Base-by-base conservation (phyloP, 2,797 vertebrate species). In the Lacerta bilineata region DNA sequence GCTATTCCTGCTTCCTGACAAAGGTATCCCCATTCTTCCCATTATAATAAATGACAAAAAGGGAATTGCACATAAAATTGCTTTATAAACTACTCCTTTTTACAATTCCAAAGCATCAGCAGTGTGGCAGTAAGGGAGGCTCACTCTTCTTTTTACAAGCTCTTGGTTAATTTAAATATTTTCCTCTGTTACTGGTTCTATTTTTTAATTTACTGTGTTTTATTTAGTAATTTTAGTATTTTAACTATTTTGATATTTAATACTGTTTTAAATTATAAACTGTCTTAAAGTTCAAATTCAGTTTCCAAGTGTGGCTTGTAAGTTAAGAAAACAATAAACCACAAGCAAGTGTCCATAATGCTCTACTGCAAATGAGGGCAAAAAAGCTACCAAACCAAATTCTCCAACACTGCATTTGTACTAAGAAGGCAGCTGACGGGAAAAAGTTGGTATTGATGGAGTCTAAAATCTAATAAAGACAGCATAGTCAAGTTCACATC, bases 381-480 rank as follows among this genome's bases (percentile, higher is more conserved):
- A 29, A 33, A 33, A 71, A n/a, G 39, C 18, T 90, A 84, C 77
- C 33, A 72, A 0, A 0, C 33, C 3, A 36, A 83, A 76, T 55
- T 75, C 0, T 0, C 0, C 61, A 87, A 78, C 83, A 86, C 59
- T 27, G 1, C 0, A 0, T 85, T 64, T 23, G 29, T 0, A 0
- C 13, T 77, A 93, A 85, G 43, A 76, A 92, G 80, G 74, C 81
- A 92, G 81, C 91, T 89, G 77, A 39, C 13, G 77, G 50, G 86
- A 90, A 89, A 93, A 91, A 1, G 89, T 0, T 18, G 90, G 90
- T 72, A 93, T 7, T 20, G 84, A 89, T 46, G 91, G 33, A 82
- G 90, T 43, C 87, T 90, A 77, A 93, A 94, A 95, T 90, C 92
- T 90, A 95, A 95, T 92, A 93, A 92, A 94, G 90, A 84, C 93